Evolutionary conservation across 2,797 vertebrate genomes (phyloP), one percentile per base, ranked within the genome.

Genomic region (Hapalemur alaotrensis): DNA sequence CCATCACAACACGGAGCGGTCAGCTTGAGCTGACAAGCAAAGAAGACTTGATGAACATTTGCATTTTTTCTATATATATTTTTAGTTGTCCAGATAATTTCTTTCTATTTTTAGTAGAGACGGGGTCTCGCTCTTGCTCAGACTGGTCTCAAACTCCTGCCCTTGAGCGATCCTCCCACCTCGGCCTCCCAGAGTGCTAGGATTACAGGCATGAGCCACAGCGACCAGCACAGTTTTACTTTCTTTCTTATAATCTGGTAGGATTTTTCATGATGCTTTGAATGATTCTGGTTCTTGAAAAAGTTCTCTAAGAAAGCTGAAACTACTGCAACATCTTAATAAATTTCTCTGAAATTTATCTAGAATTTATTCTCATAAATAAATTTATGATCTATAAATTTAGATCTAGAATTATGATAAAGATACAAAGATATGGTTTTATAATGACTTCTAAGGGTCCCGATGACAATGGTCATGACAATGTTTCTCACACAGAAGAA

Each of bases 211-310:
- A 9, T 43, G 43, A 43, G 43, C 43, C 43, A 9, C 43, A 1
- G 0, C 43, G 2, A 43, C 43, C 43, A 43, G 43, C 43, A 8
- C 43, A 43, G 43, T 59, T 88, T 65, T 15, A 50, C 48, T 54
- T 92, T 32, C 48, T 83, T 92, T 84, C 89, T 96, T 85, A 73
- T 35, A 93, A 96, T 86, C 52, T 85, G 22, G 57, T 63, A 38
- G 75, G 35, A 79, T 82, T 89, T 86, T 73, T 78, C 89, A 18
- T 13, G 41, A 80, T 65, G 46, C 15, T 72, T 35, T 84, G 8
- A 63, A 46, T 32, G 70, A 83, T 18, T 81, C 61, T n/a, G 9
- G 18, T 72, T 88, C 72, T 93, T 82, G 13, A 48, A 50, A 50
- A 50, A 50, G 50, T 18, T 50, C 50, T 50, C 59, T 11, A 30